Evolutionary conservation across 1,140 invertebrate species (phyloP), one percentile per base, ranked within the genome.

Genomic region (Halyomorpha halys): DNA sequence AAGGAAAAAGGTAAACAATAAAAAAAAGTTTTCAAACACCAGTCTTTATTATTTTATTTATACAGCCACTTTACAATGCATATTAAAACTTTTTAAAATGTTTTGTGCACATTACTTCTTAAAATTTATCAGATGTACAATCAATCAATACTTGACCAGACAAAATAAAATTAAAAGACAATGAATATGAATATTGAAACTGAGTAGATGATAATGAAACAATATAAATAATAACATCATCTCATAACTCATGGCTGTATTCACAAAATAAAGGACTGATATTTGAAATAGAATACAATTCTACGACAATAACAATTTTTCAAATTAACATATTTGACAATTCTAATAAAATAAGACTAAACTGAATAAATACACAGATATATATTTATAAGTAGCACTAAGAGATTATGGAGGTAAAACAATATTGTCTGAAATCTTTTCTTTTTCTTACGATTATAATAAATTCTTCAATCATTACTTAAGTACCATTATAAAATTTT

Each of bases 41-140:
- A 63, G 61, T 30, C 61, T 63, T 63, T 63, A 63, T 62, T 62
- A 62, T 21, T n/a, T 21, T n/a, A 59, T 34, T 23, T 59, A 49
- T 59, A 59, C 54, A 59, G 54, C 54, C 54, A 21, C 21, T 21
- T 23, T 27, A 59, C 21, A 49, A 49, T 19, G 14, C 45, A 49
- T 39, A n/a, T n/a, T n/a, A 39, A 2, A 13, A 39, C 4, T 39
- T 39, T 39, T 13, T 39, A 39, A 39, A 39, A 39, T 11, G 5
- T 13, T 13, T 11, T 39, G 18, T 53, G 18, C 49, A 53, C 18
- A 21, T 53, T 53, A 53, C 23, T 53, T 9, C 49, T 21, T 15
- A 53, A 53, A 8, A 30, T 30, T 30, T 30, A 53, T 21, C 18
- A 21, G 8, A 21, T 9, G 2, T 53, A 53, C 49, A 53, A 53